phyloP scores from a whole-genome alignment of 2,113 vertebrate species.

The Eulemur rufifrons region DNA sequence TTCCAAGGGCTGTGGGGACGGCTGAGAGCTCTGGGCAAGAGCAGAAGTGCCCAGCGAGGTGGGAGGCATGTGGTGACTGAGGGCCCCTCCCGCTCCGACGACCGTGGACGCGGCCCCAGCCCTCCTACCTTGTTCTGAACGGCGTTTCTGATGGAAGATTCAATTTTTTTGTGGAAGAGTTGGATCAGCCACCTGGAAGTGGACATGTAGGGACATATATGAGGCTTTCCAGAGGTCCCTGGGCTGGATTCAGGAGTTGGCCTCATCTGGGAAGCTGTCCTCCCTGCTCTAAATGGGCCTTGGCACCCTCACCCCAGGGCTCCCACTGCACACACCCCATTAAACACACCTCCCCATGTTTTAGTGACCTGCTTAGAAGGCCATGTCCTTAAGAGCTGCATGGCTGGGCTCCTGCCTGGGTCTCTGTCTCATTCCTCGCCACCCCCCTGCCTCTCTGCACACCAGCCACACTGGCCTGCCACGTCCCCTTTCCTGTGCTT shows the following conservation, averaged over 20 bases:
- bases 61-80: fast-evolving
- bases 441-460: not conserved
- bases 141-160: conserved; percentile 26
- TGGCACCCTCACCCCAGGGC: not conserved
- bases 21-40: not conserved
- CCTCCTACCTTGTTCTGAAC: conserved; percentile 73
- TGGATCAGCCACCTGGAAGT: conserved; percentile 83
- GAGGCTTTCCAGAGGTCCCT: not conserved
- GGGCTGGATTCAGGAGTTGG: not conserved
- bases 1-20: not conserved
- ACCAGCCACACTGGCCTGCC: not conserved
- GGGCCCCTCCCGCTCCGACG: fast-evolving
- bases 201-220: not conserved
- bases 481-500: not conserved
- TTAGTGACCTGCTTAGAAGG: not conserved
- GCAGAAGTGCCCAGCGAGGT: fast-evolving
- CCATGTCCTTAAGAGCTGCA: not conserved
- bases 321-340: not conserved
- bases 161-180: conserved; percentile 72
- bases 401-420: not conserved
- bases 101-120: fast-evolving
- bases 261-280: not conserved
- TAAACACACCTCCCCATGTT: not conserved
- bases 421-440: not conserved
- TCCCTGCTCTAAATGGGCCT: not conserved